Base-by-base conservation (phyloP, 2,797 vertebrate species). In the Propithecus perrieri region DNA sequence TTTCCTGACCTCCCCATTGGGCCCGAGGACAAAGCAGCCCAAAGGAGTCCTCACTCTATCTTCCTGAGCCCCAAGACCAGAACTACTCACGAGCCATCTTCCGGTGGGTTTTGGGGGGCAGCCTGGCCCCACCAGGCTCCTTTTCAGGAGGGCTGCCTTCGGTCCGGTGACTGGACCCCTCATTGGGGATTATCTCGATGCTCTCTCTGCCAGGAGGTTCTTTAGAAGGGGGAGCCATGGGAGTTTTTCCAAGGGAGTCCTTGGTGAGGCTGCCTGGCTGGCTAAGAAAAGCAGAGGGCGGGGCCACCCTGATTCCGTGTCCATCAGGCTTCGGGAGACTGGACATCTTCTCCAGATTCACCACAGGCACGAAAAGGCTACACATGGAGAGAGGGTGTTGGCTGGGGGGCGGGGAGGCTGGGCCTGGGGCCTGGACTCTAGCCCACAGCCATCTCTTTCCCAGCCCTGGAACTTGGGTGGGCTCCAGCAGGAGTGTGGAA, bases 21-120 rank as follows among this genome's bases (percentile, higher is more conserved):
- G 48, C 48, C 69, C 81, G 69, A 65, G 50, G 63, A 79, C 74
- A 85, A 80, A 89, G 59, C 26, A 72, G 35, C 86, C 91, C 65
- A 88, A 59, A 71, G 61, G 78, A 67, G 22, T 88, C 74, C 91
- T 88, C 74, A 53, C 65, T 85, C 65, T 24, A 57, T 59, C 55
- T 78, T 79, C 43, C 67, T 76, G n/a, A 94, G 18, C 57, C 86
- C 89, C 63, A 61, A 43, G 81, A 90, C 72, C 59, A 71, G 2
- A 3, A 93, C 95, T 97, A 99, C 99, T 99, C 98, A 99, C 99
- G 99, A 65, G 99, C 99, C 97, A 99, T 98, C 98, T 99, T 99
- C 98, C 99, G 99, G 98, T 99, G 99, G 26, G 99, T 98, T 98
- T 99, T 99, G 78, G 98, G 98, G 90, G 99, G 96, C 18, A 97